Base-by-base conservation (phyloP, 2,113 vertebrate species). In the Malurus cyaneus region DNA sequence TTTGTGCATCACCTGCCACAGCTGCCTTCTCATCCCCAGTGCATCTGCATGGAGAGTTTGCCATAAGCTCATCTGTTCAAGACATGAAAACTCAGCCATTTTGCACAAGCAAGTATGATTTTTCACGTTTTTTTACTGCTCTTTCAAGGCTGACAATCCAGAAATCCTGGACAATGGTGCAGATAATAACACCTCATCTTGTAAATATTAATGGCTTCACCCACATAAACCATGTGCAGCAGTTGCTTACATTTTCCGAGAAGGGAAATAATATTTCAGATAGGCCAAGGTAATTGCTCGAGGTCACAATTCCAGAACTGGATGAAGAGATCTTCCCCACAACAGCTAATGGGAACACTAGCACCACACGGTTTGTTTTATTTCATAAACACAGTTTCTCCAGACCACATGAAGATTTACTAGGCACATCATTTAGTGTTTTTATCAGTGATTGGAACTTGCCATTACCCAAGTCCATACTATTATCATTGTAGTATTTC, bases 161-260 rank as follows among this genome's bases (percentile, higher is more conserved):
- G 65, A 81, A 80, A 67, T 71, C 59, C 60, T 41, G 29, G 39
- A 62, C 56, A 67, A 32, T 4, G 57, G 42, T 12, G 65, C 25
- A 62, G 28, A 28, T 24, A 6, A 0, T 62, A 66, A 36, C 12
- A 79, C 7, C 28, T 81, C 26, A 39, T 25, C 62, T 93, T 76
- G 47, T 42, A 79, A 89, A 62, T 34, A 72, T 46, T 49, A 86
- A 18, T 19, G 10, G 36, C 34, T 81, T 74, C 69, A 82, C 92
- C 28, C 36, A 57, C 12, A 44, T 9, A 32, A 88, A 18, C 18
- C 1, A 0, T 31, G 59, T 1, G 2, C 12, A 60, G 60, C 2
- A 13, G 39, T 62, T 73, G 36, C 50, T 15, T 39, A 17, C 3
- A 24, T 41, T 84, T 83, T 74, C 88, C 3, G 5, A 69, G 56